Percentiles rank a stretch among this genome's conserved stretches.
These are phyloP conservation scores for Strix aluco DNA, from an alignment of 2,113 vertebrate genomes.

Conservation along the genomic window DNA sequence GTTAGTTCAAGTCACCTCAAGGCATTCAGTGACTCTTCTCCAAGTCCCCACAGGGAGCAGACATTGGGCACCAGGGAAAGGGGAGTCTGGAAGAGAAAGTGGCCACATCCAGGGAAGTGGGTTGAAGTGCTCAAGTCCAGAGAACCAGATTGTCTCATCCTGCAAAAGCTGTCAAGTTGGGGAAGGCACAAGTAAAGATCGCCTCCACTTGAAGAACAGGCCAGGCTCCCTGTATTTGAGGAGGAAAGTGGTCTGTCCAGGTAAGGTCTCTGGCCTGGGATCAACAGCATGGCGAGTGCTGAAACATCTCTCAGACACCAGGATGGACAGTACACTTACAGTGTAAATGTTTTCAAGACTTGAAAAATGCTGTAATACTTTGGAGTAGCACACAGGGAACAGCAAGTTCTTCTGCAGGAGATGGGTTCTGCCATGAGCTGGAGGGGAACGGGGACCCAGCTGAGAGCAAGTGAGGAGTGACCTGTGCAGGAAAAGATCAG, in stretches of 20 bases:
- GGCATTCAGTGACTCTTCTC: not conserved
- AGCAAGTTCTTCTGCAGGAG: not conserved
- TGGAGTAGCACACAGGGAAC: not conserved
- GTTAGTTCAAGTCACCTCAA: not conserved
- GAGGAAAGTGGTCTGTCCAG: not conserved
- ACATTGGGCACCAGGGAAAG: accelerated
- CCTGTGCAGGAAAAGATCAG: not conserved
- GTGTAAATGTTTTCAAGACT: not conserved
- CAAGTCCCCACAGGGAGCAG: not conserved
- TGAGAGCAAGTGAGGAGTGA: not conserved
- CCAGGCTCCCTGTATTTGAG: not conserved
- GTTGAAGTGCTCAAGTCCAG: not conserved
- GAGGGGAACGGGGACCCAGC: not conserved
- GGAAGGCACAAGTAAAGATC: not conserved
- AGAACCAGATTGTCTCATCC: not conserved
- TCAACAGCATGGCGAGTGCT: accelerated
- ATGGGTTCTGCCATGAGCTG: not conserved
- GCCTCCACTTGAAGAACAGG: not conserved
- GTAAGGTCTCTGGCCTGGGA: not conserved
- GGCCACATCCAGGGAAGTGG: not conserved
- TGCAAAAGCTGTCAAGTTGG: not conserved
- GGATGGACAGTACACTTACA: not conserved
- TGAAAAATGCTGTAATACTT: not conserved
- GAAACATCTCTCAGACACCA: not conserved
- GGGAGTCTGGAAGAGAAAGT: not conserved